phyloP scores from a whole-genome alignment of 1,140 invertebrate genomes.

The Plodia interpunctella region DNA sequence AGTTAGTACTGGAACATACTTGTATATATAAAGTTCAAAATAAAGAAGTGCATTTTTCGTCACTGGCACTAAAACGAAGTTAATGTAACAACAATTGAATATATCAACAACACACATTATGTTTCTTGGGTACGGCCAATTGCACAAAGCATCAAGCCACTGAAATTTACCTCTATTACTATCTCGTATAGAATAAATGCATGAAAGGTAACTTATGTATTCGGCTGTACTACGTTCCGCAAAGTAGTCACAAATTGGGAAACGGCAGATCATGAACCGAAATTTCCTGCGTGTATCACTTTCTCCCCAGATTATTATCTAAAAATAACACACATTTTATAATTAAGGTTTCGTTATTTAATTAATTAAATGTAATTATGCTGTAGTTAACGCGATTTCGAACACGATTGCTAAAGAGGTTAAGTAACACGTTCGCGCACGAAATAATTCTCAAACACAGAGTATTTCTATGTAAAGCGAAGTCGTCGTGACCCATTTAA shows the following conservation, averaged over 20 bases:
- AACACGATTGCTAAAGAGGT: not conserved
- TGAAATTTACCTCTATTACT: no score
- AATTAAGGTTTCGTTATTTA: not conserved
- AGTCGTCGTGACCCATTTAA: no score
- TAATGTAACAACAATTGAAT: not conserved
- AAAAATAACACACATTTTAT: not conserved
- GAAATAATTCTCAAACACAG: not conserved
- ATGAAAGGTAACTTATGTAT: not conserved
- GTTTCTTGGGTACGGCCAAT: no score
- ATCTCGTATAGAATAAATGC: no score
- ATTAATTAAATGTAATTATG: conserved; percentile 7
- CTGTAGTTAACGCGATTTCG: not conserved
- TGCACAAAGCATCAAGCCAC: no score
- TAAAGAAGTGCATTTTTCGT: not conserved
- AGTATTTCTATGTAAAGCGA: no score
- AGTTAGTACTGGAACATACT: not conserved
- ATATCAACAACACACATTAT: not conserved
- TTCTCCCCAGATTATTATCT: conserved; percentile 27
- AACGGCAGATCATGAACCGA: conserved; percentile 20
- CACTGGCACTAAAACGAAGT: not conserved
- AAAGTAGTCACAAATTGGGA: conserved; percentile 24
- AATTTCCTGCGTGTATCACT: conserved; percentile 23
- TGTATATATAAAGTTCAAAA: no score
- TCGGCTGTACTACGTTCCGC: conserved; percentile 11
- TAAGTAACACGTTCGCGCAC: not conserved